A percentile compares a stretch with the other conserved stretches of the same genome.
These are phyloP conservation scores for Psettodes erumei DNA, from an alignment of 2,113 vertebrate genomes.

Conservation along the genomic window DNA sequence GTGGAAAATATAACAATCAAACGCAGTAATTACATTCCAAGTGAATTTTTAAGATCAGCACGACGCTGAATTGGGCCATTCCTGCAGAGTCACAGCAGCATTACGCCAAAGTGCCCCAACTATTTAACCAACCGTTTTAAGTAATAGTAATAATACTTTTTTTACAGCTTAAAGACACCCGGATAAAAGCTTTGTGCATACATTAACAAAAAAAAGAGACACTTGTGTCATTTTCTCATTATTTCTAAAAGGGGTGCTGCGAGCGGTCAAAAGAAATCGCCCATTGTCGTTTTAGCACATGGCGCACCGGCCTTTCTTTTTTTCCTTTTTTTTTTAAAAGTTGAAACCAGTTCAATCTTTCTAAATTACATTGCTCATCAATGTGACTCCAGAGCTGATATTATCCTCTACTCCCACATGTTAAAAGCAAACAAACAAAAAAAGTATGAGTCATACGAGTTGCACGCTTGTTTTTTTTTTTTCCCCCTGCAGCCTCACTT, in stretches of 20 bases:
- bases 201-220: neutral
- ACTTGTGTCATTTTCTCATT: neutral
- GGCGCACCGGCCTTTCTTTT: constrained; percentile 13
- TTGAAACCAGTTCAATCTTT: constrained; percentile 36
- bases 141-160: neutral
- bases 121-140: neutral
- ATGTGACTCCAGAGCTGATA: constrained; percentile 8
- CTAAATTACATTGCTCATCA: constrained; percentile 7
- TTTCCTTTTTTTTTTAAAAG: too few species aligned
- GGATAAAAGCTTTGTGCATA: neutral
- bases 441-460: too few species aligned
- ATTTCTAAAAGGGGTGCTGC: constrained; percentile 6
- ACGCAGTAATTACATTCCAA: neutral
- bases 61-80: too few species aligned
- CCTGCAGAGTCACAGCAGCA: constrained; percentile 5
- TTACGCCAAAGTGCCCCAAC: neutral
- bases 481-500: constrained; percentile 10
- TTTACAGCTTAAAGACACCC: neutral
- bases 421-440: too few species aligned
- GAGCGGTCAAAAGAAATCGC: constrained; percentile 10
- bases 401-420: neutral
- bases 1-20: constrained; percentile 24
- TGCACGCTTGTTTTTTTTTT: neutral
- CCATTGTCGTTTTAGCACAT: constrained; percentile 37
- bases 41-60: too few species aligned